Conservation (phyloP, 23 tunicate genomes). For the Trididemnum clinides region DNA sequence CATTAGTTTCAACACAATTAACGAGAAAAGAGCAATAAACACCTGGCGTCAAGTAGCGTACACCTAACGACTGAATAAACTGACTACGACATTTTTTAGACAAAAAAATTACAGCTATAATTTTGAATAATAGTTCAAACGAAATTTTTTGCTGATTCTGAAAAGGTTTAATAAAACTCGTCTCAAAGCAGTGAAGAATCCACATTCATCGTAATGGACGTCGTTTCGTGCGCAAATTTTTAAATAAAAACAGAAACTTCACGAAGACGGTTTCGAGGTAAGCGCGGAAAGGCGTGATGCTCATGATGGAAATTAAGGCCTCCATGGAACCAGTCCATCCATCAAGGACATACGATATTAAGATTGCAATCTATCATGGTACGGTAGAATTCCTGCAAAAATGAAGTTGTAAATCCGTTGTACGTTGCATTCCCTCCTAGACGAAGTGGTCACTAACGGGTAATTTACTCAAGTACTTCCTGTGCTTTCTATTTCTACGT, state of each 20-base stretch:
- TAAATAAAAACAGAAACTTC: constrained; percentile 63
- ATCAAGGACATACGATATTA: constrained; percentile 70
- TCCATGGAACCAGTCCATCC: constrained; percentile 98
- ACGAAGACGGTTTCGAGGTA: constrained; percentile 74
- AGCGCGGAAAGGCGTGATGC: constrained; percentile 89
- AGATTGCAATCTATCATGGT: constrained; percentile 82
- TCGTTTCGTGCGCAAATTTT: constrained; percentile 60
- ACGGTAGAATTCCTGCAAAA: constrained; percentile 68
- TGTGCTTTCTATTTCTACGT: too few species aligned
- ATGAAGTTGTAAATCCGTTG: too few species aligned
- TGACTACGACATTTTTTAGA: too few species aligned
- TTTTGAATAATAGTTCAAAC: too few species aligned
- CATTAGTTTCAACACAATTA: too few species aligned
- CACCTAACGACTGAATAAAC: too few species aligned
- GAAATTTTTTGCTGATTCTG: constrained; percentile 32
- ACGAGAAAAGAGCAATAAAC: too few species aligned
- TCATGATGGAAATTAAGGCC: constrained; percentile 90
- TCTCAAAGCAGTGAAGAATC: constrained; percentile 48
- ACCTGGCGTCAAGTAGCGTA: too few species aligned
- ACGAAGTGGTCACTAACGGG: too few species aligned
- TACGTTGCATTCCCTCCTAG: too few species aligned
- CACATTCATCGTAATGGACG: constrained; percentile 71
- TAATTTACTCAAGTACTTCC: too few species aligned
- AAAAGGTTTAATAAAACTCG: constrained; percentile 51
- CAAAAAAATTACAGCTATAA: too few species aligned